Conservation (phyloP, 2,797 vertebrate species). For the Sebastes variabilis region DNA sequence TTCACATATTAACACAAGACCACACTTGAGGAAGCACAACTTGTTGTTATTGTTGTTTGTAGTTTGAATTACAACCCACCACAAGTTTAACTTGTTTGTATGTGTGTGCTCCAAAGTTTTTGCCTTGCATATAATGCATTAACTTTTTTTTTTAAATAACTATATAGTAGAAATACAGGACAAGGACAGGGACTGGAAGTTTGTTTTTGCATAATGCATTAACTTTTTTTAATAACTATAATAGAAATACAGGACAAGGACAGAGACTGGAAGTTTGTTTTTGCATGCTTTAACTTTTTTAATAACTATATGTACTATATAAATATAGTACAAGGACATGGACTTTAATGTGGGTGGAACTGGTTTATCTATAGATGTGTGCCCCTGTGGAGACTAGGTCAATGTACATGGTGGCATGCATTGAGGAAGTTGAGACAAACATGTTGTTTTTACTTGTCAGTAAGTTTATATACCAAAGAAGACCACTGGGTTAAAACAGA, state of each 20-base stretch:
- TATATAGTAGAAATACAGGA: background rate
- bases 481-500: background rate
- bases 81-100: too few species aligned
- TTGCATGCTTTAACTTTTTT: too few species aligned
- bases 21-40: background rate
- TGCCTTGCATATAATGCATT: background rate
- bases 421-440: background rate
- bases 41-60: background rate
- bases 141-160: background rate
- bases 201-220: too few species aligned
- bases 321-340: background rate
- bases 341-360: background rate
- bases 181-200: background rate
- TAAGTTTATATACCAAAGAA: background rate
- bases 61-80: background rate
- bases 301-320: too few species aligned
- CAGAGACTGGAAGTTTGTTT: background rate
- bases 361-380: background rate
- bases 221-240: too few species aligned
- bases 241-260: too few species aligned
- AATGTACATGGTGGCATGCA: background rate
- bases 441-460: background rate
- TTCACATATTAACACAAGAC: background rate
- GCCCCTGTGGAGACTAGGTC: slow-evolving; percentile 42
- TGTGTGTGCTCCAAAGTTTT: background rate